phyloP scores from a whole-genome alignment of 1,140 invertebrate species.

The Drosophila virilis region DNA sequence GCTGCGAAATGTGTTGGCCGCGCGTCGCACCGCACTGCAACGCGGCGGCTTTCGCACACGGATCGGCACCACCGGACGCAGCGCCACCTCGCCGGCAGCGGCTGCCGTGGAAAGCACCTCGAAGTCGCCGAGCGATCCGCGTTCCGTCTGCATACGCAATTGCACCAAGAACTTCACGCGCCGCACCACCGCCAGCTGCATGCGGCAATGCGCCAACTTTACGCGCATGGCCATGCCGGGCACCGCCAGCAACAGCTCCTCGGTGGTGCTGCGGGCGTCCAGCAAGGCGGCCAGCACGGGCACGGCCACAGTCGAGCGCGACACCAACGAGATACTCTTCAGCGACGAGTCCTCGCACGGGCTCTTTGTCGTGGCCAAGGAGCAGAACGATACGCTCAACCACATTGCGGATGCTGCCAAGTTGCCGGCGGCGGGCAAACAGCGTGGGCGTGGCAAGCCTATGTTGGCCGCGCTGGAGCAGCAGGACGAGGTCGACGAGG shows the following conservation, averaged over 20 bases:
- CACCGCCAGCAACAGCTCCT: constrained; percentile 11
- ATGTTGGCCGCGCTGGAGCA: constrained; percentile 19
- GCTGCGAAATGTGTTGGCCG: constrained; percentile 85
- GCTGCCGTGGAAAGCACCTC: constrained; percentile 72
- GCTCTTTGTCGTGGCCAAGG: constrained; percentile 78
- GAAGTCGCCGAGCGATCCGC: constrained; percentile 73
- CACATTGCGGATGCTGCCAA: constrained; percentile 72
- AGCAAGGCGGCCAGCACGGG: constrained; percentile 1
- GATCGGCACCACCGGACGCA: constrained; percentile 75
- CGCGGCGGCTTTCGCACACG: constrained; percentile 83
- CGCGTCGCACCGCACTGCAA: constrained; percentile 84
- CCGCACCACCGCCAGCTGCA: constrained; percentile 81
- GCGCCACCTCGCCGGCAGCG: constrained; percentile 53
- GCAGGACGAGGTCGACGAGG: constrained; percentile 48
- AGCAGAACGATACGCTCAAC: constrained; percentile 76
- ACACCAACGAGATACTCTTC: constrained; percentile 81
- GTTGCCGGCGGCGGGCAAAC: constrained; percentile 16
- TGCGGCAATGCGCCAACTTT: constrained; percentile 78
- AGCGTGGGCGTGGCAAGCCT: constrained; percentile 54
- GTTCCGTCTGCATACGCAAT: constrained; percentile 79
- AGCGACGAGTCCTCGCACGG: constrained; percentile 82
- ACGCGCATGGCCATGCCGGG: constrained; percentile 70
- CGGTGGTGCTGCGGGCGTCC: constrained; percentile 44
- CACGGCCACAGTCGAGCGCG: constrained; percentile 46
- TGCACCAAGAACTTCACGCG: constrained; percentile 83